Conservation (phyloP, 2,797 vertebrate genomes). For the Scomberomorus guttatus region DNA sequence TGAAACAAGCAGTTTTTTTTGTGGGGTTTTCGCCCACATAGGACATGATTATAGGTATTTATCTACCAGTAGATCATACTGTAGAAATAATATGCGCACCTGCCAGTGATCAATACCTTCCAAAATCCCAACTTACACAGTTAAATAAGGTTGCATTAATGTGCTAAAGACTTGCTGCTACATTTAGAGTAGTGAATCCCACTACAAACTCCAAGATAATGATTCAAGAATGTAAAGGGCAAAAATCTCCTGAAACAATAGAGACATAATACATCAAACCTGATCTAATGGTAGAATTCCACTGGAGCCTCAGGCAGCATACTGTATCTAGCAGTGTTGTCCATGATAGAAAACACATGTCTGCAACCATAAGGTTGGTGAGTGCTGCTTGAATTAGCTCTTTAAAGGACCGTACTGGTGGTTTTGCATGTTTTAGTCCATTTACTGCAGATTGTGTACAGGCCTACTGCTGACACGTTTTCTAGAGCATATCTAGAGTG, state of each 20-base stretch:
- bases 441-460: constrained; percentile 8
- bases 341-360: constrained; percentile 61
- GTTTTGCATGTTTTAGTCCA: constrained; percentile 4
- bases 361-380: constrained; percentile 4
- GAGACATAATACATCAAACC: constrained; percentile 36
- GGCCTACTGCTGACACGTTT: not conserved
- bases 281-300: constrained; percentile 44
- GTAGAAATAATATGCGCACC: not conserved
- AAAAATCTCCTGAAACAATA: constrained; percentile 18
- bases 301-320: constrained; percentile 20
- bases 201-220: constrained; percentile 1
- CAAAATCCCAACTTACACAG: not conserved
- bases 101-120: not conserved
- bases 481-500: not conserved
- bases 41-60: not conserved
- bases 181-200: constrained; percentile 9
- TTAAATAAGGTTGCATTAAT: not conserved
- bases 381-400: constrained; percentile 13
- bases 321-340: not conserved
- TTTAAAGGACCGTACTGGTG: not conserved
- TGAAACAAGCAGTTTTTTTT: constrained; percentile 36
- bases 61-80: not conserved
- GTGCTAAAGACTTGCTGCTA: not conserved
- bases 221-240: constrained; percentile 3
- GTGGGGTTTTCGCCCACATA: not conserved